Conservation (phyloP, 2,113 vertebrate genomes). For the Platichthys stellatus region DNA sequence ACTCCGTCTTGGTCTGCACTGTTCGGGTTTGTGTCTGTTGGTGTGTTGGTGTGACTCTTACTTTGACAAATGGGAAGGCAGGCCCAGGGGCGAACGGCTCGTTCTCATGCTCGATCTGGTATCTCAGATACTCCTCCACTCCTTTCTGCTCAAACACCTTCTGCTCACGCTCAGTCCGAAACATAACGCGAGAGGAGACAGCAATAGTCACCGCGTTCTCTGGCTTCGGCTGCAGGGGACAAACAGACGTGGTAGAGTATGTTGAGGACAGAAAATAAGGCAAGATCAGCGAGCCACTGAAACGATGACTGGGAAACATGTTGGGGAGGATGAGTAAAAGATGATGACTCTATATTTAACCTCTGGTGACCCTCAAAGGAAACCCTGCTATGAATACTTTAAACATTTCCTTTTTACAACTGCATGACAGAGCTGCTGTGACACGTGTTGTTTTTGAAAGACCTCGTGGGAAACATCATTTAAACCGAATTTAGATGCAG, state of each 20-base stretch:
- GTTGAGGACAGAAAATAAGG: background rate
- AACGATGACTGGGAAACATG: background rate
- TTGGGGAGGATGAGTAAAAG: background rate
- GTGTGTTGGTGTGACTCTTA: slow-evolving; percentile 50
- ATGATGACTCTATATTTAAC: background rate
- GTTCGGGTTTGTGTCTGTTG: background rate
- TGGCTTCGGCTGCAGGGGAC: slow-evolving; percentile 87
- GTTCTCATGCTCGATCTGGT: slow-evolving; percentile 93
- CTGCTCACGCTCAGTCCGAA: slow-evolving; percentile 96
- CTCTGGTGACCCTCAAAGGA: background rate
- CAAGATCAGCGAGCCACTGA: background rate
- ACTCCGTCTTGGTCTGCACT: background rate
- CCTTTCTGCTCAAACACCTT: slow-evolving; percentile 90
- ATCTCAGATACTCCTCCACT: slow-evolving; percentile 93
- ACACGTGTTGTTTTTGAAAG: too few relatives aligned
- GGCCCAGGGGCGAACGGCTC: slow-evolving; percentile 94
- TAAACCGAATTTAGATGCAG: slow-evolving; percentile 14
- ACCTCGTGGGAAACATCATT: background rate
- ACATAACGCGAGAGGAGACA: slow-evolving; percentile 93
- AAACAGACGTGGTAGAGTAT: background rate
- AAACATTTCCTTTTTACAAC: too few relatives aligned
- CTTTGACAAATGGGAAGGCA: slow-evolving; percentile 96
- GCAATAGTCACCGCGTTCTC: slow-evolving; percentile 96
- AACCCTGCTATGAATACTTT: background rate
- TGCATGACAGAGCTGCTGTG: too few relatives aligned